Percentiles rank a stretch among this genome's conserved stretches.
Conservation (phyloP, 2,797 vertebrate species). For the Hozukius guyotensis region DNA sequence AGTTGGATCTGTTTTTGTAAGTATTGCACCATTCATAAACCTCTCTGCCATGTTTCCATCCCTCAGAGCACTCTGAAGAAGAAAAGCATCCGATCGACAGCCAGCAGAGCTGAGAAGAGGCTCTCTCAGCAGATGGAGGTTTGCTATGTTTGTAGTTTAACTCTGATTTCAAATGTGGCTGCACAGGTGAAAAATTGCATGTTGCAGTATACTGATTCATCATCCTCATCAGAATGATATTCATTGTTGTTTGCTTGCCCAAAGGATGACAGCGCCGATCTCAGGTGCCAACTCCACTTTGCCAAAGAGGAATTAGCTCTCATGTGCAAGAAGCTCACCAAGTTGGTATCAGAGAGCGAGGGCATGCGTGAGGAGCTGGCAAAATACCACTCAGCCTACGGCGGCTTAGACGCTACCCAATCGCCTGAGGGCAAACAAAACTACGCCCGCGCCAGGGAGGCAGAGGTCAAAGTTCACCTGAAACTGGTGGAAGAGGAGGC, state of each 20-base stretch:
- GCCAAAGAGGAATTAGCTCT: constrained; percentile 96
- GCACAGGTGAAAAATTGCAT: background rate
- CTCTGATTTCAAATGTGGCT: background rate
- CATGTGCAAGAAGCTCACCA: constrained; percentile 98
- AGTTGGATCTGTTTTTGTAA: background rate
- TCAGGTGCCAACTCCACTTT: constrained; percentile 97
- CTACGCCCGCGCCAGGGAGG: constrained; percentile 87
- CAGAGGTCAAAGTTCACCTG: constrained; percentile 93
- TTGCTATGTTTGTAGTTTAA: constrained; percentile 1
- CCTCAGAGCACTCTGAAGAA: constrained; percentile 91
- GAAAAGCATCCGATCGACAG: constrained; percentile 86
- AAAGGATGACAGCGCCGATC: constrained; percentile 94
- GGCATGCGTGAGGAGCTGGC: constrained; percentile 91
- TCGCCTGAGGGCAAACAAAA: constrained; percentile 81
- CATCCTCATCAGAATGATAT: background rate
- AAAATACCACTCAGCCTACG: constrained; percentile 90
- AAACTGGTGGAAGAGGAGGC: constrained; percentile 98
- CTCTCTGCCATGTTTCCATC: constrained; percentile 23
- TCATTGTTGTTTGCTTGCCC: constrained; percentile 10
- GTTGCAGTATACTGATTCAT: background rate
- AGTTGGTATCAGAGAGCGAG: constrained; percentile 92
- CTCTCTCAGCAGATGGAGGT: constrained; percentile 88
- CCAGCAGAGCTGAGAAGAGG: constrained; percentile 90
- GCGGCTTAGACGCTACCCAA: constrained; percentile 86
- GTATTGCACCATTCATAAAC: background rate